Percentiles rank a stretch among this genome's conserved stretches.
Evolutionary conservation across 2,888 invertebrate species (phyloP).

Genomic region (Miltochrista miniata): DNA sequence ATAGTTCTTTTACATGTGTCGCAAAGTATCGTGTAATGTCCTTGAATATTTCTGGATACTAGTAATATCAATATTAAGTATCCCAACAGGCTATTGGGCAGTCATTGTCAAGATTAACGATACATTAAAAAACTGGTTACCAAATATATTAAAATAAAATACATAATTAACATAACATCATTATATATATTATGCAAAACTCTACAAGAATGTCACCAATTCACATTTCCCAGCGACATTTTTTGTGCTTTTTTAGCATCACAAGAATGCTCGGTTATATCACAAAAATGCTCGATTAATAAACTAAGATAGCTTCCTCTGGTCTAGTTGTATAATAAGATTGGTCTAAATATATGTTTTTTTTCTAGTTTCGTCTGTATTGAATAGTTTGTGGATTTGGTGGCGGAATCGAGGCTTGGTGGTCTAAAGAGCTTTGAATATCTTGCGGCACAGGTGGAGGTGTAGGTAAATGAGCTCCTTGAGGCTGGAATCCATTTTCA

Average conservation of each 20-base stretch:
- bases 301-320: constrained; percentile 1
- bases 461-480: constrained; percentile 85
- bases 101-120: too few relatives aligned
- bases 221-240: constrained; percentile 13
- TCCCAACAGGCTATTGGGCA: too few relatives aligned
- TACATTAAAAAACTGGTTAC: constrained; percentile 11
- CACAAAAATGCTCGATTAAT: constrained; percentile 12
- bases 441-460: constrained; percentile 88
- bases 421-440: constrained; percentile 86
- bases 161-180: constrained; percentile 23
- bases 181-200: constrained; percentile 32
- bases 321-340: neutral
- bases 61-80: too few relatives aligned
- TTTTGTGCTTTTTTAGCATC: constrained; percentile 3
- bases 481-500: constrained; percentile 89
- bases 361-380: constrained; percentile 38
- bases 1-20: too few relatives aligned
- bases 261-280: constrained; percentile 11
- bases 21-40: too few relatives aligned
- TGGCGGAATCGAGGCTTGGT: constrained; percentile 85
- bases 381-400: constrained; percentile 54
- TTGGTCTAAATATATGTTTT: neutral
- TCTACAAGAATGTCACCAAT: constrained; percentile 18
- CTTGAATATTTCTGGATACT: too few relatives aligned
- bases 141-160: constrained; percentile 28